Conservation (phyloP, 2,113 vertebrate species). For the Anthoscopus minutus region DNA sequence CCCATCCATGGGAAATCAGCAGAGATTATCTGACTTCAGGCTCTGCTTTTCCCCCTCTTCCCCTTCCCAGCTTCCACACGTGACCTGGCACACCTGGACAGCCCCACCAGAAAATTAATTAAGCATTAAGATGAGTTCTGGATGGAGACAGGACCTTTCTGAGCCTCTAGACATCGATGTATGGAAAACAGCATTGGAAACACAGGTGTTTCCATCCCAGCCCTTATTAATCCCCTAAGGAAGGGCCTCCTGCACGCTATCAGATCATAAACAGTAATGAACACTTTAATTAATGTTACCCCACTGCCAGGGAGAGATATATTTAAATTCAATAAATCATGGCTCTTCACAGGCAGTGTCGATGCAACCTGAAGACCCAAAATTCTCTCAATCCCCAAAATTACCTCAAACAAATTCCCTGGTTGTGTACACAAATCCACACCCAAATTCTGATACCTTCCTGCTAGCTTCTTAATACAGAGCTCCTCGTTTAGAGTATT, state of each 20-base stretch:
- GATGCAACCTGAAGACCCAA: background rate
- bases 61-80: background rate
- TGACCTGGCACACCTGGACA: background rate
- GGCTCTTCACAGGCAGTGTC: background rate
- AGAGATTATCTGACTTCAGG: background rate
- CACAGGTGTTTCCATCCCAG: background rate
- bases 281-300: slow-evolving; percentile 18
- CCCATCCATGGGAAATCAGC: background rate
- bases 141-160: background rate
- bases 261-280: background rate
- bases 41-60: background rate
- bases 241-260: background rate
- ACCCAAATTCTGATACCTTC: background rate
- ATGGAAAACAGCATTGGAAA: background rate
- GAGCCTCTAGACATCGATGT: background rate
- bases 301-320: background rate
- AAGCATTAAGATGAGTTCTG: background rate
- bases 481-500: background rate
- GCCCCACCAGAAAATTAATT: background rate
- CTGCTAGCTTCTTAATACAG: background rate
- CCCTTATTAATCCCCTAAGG: background rate
- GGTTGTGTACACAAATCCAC: background rate
- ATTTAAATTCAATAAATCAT: background rate
- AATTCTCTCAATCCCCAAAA: background rate
- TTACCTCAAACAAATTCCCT: background rate